A percentile compares a stretch with the other conserved stretches of the same genome.
Evolutionary conservation across 2,888 invertebrate species (phyloP).

Genomic region (Anticlea derivata): DNA sequence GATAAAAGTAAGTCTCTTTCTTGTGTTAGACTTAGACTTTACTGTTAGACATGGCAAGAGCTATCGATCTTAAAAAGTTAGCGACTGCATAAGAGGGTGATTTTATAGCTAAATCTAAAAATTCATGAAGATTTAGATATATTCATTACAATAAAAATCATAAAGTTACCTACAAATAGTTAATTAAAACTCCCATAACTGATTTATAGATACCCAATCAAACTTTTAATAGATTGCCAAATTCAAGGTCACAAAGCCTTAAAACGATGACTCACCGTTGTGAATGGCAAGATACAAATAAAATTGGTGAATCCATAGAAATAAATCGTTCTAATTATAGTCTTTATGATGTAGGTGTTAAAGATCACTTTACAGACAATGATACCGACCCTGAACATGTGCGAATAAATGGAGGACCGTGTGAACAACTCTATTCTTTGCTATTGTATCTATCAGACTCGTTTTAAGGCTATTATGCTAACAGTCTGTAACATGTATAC

Average conservation of each 20-base stretch:
- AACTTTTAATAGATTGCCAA: conserved; percentile 15
- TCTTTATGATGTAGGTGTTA: conserved; percentile 37
- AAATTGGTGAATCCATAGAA: conserved; percentile 23
- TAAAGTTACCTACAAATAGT: neutral
- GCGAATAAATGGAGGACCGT: conserved; percentile 50
- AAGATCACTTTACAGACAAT: conserved; percentile 29
- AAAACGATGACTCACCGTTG: conserved; percentile 24
- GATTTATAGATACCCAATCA: conserved; percentile 9
- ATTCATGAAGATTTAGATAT: too few species aligned
- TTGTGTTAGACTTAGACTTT: too few species aligned
- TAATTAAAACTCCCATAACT: neutral
- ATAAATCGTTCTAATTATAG: conserved; percentile 35
- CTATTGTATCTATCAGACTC: conserved; percentile 15
- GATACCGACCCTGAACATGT: conserved; percentile 42
- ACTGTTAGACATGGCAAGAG: too few species aligned
- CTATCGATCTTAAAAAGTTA: too few species aligned
- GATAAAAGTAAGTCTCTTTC: too few species aligned
- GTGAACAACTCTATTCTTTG: conserved; percentile 21
- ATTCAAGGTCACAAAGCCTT: conserved; percentile 34
- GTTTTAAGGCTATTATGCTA: conserved; percentile 9
- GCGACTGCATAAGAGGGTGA: too few species aligned
- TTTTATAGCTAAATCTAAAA: too few species aligned
- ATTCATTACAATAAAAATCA: neutral
- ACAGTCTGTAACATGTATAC: conserved; percentile 2
- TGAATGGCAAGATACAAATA: conserved; percentile 40